phyloP scores from a whole-genome alignment of 2,113 vertebrate genomes.

The Vulpes ferrilata region DNA sequence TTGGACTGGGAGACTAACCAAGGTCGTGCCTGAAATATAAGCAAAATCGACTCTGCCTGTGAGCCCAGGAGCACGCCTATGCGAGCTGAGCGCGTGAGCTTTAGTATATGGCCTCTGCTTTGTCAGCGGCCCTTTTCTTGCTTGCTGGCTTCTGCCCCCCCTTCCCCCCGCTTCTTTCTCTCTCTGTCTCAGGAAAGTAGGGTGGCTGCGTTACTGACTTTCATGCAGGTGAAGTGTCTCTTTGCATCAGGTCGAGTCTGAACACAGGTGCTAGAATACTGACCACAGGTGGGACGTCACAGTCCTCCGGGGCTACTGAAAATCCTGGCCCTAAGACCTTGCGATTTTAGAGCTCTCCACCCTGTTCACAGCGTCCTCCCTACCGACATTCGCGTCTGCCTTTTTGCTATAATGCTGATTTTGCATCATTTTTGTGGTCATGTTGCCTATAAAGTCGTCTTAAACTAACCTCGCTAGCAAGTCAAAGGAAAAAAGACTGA shows the following conservation, averaged over 20 bases:
- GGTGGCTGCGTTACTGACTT: not conserved
- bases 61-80: not conserved
- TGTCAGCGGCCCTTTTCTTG: not conserved
- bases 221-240: not conserved
- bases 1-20: constrained; percentile 49
- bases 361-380: not conserved
- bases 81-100: not conserved
- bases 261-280: constrained; percentile 24
- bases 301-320: not conserved
- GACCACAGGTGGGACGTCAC: not conserved
- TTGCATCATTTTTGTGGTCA: not conserved
- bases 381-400: constrained; percentile 11
- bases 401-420: constrained; percentile 11
- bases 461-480: constrained; percentile 50
- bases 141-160: not conserved
- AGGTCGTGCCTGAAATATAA: constrained; percentile 66
- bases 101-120: not conserved
- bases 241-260: constrained; percentile 44
- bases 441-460: not conserved
- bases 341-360: constrained; percentile 30
- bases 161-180: not conserved
- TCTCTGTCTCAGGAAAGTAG: not conserved
- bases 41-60: constrained; percentile 45
- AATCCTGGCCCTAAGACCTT: not conserved
- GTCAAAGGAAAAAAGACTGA: not conserved